Evolutionary conservation across 2,888 invertebrate species (phyloP).

Genomic region (Cyrtodaria siliqua): DNA sequence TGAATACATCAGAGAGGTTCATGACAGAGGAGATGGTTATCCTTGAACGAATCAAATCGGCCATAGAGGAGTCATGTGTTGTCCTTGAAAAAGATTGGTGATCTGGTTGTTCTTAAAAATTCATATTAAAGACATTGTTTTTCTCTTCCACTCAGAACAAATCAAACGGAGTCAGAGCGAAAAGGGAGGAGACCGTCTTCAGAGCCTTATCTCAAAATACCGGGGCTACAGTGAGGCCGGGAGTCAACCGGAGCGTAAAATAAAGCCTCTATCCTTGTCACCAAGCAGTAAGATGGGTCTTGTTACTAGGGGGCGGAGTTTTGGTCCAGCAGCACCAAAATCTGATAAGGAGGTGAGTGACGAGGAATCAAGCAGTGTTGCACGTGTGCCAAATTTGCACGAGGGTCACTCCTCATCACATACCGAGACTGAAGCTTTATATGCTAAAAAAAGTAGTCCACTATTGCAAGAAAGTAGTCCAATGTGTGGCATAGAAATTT

Average conservation of each 20-base stretch:
- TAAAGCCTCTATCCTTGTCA: constrained; percentile 68
- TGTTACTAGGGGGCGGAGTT: constrained; percentile 72
- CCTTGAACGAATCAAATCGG: no score
- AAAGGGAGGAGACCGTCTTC: constrained; percentile 74
- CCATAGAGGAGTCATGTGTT: no score
- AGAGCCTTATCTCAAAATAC: constrained; percentile 80
- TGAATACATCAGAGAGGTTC: no score
- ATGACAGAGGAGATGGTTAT: no score
- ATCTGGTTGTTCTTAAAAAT: no score
- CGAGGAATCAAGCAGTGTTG: constrained; percentile 30
- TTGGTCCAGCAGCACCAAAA: constrained; percentile 73
- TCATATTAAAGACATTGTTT: no score
- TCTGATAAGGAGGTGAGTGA: constrained; percentile 66
- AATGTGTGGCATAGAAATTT: not conserved
- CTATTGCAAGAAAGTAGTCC: constrained; percentile 32
- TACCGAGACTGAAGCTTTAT: constrained; percentile 27
- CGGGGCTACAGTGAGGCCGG: constrained; percentile 73
- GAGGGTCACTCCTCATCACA: constrained; percentile 14
- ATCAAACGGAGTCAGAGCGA: constrained; percentile 66
- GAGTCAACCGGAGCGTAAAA: constrained; percentile 66
- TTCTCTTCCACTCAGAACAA: constrained; percentile 56
- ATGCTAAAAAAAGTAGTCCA: constrained; percentile 34
- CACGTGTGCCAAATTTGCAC: constrained; percentile 33
- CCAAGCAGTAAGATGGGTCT: constrained; percentile 71
- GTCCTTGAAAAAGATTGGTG: no score